Evolutionary conservation across 2,888 invertebrate genomes (phyloP), one percentile per base, ranked within the genome.

Genomic region (Schizaphis graminum): DNA sequence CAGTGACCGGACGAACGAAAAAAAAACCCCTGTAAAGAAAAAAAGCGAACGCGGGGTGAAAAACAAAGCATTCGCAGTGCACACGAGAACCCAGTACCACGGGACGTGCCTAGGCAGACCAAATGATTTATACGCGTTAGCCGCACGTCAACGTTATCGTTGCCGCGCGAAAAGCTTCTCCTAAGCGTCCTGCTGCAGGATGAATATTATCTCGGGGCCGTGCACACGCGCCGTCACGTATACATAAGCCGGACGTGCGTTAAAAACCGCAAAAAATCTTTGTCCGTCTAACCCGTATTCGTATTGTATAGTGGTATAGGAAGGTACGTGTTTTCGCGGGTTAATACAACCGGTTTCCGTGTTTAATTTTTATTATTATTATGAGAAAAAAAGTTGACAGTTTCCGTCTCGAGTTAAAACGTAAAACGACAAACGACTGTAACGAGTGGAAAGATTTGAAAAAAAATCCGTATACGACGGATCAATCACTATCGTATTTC

Each of bases 401-500:
- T 94, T 94, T 94, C 94, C 94, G 94, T 94, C 94, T 90, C 53
- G 91, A 61, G 85, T 61, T 93, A 47, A 89, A 89, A 89, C 67
- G 56, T 35, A 86, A 91, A 90, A 94, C 88, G 92, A 93, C 67
- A 93, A 44, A 93, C 53, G n/a, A 93, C 35, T 77, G 77, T 2
- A 77, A 77, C 92, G 67, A 77, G 77, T 53, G 26, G 57, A 87
- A 91, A 28, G 49, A 86, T 35, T 35, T 77, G 44, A 41, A n/a
- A 89, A 89, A 44, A 57, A 56, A 88, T 53, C 56, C 28, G n/a
- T 86, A 86, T 86, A 93, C 94, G 49, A 94, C 86, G 91, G 91
- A 94, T 94, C 94, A 94, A 94, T 94, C 94, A 94, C 94, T 94
- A 94, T 94, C 94, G 67, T 94, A 91, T 94, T 94, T 94, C 94